Conservation (phyloP, 1,140 invertebrate species). For the Drosophila ohnishii region DNA sequence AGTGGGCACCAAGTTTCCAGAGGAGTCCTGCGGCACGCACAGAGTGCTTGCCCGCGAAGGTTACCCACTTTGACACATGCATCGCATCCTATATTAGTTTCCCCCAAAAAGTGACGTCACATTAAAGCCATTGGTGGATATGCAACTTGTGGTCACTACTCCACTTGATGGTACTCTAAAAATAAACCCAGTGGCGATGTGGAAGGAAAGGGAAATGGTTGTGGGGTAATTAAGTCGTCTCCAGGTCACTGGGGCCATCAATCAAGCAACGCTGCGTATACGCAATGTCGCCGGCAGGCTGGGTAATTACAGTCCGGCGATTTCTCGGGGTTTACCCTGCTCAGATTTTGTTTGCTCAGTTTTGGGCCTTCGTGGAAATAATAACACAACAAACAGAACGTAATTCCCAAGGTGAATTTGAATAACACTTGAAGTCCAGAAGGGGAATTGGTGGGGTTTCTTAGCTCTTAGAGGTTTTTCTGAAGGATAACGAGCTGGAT, state of each 20-base stretch:
- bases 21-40: conserved; percentile 57
- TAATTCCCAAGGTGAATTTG: conserved; percentile 9
- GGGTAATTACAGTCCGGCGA: conserved; percentile 26
- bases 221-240: conserved; percentile 55
- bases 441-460: background rate
- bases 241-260: conserved; percentile 54
- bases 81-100: background rate
- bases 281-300: conserved; percentile 16
- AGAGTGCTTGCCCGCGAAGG: conserved; percentile 48
- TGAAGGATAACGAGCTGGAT: background rate
- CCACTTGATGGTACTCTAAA: conserved; percentile 48
- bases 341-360: conserved; percentile 11
- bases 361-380: background rate
- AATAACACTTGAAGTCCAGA: background rate
- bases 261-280: conserved; percentile 56
- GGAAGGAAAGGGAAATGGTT: conserved; percentile 11
- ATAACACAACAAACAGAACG: conserved; percentile 1
- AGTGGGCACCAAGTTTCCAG: conserved; percentile 40
- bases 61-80: conserved; percentile 44
- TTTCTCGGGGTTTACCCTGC: conserved; percentile 17
- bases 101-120: conserved; percentile 45
- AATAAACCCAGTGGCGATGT: conserved; percentile 32
- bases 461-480: background rate
- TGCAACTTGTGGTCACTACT: conserved; percentile 22
- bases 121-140: conserved; percentile 3